phyloP scores from a whole-genome alignment of 2,888 invertebrate genomes.

The Cosmia pyralina region DNA sequence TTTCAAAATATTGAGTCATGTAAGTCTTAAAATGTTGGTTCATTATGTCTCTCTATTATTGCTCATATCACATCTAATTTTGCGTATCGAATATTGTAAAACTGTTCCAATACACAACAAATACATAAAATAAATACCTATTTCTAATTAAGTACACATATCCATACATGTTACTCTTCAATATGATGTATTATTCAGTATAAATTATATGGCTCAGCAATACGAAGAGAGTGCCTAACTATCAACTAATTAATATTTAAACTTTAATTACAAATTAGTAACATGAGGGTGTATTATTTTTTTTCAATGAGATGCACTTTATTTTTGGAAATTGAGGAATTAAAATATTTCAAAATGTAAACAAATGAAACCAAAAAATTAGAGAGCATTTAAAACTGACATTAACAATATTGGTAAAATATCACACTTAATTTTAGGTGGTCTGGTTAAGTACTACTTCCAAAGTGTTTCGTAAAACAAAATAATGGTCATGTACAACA shows the following conservation, averaged over 20 bases:
- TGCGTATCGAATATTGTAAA: conserved; percentile 82
- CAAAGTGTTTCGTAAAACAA: conserved; percentile 76
- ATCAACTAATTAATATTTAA: conserved; percentile 66
- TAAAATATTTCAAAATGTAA: conserved; percentile 52
- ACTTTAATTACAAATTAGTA: conserved; percentile 65
- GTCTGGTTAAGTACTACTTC: conserved; percentile 86
- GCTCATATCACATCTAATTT: conserved; percentile 89
- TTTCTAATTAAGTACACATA: conserved; percentile 89
- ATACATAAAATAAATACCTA: conserved; percentile 86
- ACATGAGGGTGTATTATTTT: conserved; percentile 62
- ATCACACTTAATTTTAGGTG: conserved; percentile 87
- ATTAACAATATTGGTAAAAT: conserved; percentile 78
- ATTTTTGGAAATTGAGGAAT: conserved; percentile 51
- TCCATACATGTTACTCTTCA: conserved; percentile 72
- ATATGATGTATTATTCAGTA: conserved; percentile 70
- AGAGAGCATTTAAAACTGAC: conserved; percentile 84
- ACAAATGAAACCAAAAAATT: conserved; percentile 68
- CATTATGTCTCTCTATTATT: conserved; percentile 87
- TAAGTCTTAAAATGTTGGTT: conserved; percentile 81
- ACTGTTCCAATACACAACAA: conserved; percentile 85
- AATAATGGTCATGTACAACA: conserved; percentile 81
- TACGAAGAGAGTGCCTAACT: conserved; percentile 72
- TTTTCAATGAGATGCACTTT: conserved; percentile 63
- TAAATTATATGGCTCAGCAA: conserved; percentile 85
- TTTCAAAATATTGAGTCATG: conserved; percentile 78